Percentiles rank a stretch among this genome's conserved stretches.
phyloP scores from a whole-genome alignment of 2,113 vertebrate species.

The Apteryx mantelli region DNA sequence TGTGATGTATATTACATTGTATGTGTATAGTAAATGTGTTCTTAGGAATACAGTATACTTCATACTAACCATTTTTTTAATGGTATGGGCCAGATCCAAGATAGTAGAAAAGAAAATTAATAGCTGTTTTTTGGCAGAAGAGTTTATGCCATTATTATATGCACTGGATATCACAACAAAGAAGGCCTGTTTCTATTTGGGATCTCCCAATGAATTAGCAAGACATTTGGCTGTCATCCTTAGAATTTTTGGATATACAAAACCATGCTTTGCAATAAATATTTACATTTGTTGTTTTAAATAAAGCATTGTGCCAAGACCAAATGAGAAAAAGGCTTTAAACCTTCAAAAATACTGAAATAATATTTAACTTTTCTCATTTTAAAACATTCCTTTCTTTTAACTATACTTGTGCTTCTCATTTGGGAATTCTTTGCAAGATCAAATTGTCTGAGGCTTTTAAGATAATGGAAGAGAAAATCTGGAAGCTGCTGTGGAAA shows the following conservation, averaged over 20 bases:
- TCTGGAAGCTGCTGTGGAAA: neutral
- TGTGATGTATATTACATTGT: neutral
- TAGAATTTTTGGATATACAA: conserved; percentile 4
- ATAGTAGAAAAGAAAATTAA: conserved; percentile 15
- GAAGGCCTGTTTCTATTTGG: neutral
- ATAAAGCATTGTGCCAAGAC: neutral
- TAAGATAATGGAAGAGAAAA: neutral
- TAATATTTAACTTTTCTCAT: neutral
- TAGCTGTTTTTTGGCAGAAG: neutral
- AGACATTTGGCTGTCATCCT: conserved; percentile 14
- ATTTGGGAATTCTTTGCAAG: neutral
- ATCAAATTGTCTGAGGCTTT: neutral
- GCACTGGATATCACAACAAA: neutral
- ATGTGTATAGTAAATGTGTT: neutral
- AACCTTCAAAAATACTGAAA: neutral
- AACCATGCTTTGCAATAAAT: conserved; percentile 1
- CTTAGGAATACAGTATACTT: neutral
- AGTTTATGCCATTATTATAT: neutral
- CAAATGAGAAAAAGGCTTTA: neutral
- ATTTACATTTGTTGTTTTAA: conserved; percentile 18
- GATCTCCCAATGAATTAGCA: neutral
- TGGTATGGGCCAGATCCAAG: neutral
- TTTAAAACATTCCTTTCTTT: neutral
- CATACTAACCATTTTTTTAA: neutral
- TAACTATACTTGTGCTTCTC: neutral